phyloP scores from a whole-genome alignment of 2,113 vertebrate species.

The Dicerorhinus sumatrensis region DNA sequence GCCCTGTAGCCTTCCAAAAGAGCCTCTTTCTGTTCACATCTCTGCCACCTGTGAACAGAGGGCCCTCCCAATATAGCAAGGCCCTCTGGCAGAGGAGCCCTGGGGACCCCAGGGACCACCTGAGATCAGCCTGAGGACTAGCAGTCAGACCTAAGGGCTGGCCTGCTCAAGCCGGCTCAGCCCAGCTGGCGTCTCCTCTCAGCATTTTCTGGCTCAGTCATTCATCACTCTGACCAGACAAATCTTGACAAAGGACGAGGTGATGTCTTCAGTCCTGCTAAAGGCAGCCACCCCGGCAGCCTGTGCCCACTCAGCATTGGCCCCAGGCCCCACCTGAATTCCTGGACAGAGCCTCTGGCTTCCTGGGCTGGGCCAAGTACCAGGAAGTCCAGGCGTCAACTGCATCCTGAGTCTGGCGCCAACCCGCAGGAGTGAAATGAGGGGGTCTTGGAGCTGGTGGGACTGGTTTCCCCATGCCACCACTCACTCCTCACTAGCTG shows the following conservation, averaged over 20 bases:
- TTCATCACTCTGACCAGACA: constrained; percentile 67
- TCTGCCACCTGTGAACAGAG: not conserved
- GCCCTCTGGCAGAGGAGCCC: not conserved
- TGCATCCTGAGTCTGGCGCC: not conserved
- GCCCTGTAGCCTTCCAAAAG: not conserved
- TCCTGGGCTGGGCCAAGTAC: not conserved
- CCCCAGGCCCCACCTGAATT: not conserved
- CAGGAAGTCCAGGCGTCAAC: not conserved
- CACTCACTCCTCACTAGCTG: not conserved
- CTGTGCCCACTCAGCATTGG: not conserved
- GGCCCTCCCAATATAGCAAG: not conserved
- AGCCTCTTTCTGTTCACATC: not conserved
- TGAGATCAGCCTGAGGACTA: not conserved
- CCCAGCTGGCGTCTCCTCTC: not conserved
- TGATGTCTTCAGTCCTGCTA: constrained; percentile 59
- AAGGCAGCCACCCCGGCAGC: constrained; percentile 30
- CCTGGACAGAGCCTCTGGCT: constrained; percentile 53
- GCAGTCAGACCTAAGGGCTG: not conserved
- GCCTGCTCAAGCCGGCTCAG: not conserved
- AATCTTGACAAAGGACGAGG: constrained; percentile 59
- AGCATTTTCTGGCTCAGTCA: not conserved
- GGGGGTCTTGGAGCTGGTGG: not conserved
- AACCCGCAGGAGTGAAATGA: no score
- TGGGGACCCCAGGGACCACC: not conserved
- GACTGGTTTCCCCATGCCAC: not conserved